Percentiles rank a stretch among this genome's conserved stretches.
These are phyloP conservation scores for Sorex fumeus DNA, from an alignment of 2,113 vertebrate genomes.

Conservation along the genomic window DNA sequence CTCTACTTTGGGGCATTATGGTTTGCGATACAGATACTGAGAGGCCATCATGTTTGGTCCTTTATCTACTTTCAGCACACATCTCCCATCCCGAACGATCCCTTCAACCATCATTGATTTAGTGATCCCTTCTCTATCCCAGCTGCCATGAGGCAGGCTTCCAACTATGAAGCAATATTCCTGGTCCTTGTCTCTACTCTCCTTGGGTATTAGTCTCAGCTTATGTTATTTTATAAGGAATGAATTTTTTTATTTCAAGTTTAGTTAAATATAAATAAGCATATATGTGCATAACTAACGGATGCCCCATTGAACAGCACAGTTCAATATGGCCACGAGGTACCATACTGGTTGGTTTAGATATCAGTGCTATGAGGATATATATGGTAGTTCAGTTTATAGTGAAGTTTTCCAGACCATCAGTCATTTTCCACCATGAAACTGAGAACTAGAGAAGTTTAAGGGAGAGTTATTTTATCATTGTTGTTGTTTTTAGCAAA, in stretches of 20 bases:
- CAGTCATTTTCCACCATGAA: not conserved
- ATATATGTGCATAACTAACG: not conserved
- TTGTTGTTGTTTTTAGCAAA: not conserved
- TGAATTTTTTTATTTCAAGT: conserved; percentile 16
- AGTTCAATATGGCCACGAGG: not conserved
- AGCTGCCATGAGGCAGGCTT: too few relatives aligned
- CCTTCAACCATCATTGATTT: too few relatives aligned
- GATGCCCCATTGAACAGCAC: not conserved
- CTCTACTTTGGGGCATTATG: too few relatives aligned
- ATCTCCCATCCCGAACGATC: too few relatives aligned
- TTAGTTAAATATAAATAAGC: not conserved
- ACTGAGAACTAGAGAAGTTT: not conserved
- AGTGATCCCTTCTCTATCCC: too few relatives aligned
- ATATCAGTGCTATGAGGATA: not conserved
- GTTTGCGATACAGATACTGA: too few relatives aligned
- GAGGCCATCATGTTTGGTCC: too few relatives aligned
- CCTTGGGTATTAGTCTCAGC: too few relatives aligned
- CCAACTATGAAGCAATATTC: too few relatives aligned
- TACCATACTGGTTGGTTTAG: not conserved
- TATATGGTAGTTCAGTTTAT: not conserved
- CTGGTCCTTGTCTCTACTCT: too few relatives aligned
- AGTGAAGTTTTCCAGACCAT: not conserved
- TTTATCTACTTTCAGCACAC: too few relatives aligned
- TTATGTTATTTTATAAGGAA: too few relatives aligned
- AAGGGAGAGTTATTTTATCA: not conserved